Conservation (phyloP, 2,888 invertebrate species). For the Penaeus monodon region DNA sequence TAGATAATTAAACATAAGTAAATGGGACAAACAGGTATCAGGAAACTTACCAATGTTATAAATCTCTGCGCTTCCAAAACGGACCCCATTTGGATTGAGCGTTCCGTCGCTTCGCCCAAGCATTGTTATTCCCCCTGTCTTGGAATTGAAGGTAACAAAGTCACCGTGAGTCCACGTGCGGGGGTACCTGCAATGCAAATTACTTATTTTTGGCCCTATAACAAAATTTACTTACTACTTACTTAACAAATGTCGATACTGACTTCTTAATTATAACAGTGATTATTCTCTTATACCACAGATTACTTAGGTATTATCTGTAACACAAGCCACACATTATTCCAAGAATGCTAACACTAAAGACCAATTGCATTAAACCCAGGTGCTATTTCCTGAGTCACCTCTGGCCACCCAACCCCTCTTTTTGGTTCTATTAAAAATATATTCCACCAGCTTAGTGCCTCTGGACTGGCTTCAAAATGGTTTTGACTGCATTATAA, state of each 20-base stretch:
- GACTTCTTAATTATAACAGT: no score
- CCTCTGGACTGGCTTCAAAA: no score
- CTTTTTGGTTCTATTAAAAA: no score
- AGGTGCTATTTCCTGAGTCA: no score
- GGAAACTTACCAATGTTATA: slow-evolving; percentile 72
- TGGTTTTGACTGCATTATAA: no score
- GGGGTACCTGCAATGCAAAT: slow-evolving; percentile 66
- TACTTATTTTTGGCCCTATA: neutral
- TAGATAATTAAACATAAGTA: neutral
- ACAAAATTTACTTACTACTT: neutral
- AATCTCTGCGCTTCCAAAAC: slow-evolving; percentile 76
- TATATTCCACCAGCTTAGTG: neutral
- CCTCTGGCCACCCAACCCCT: no score
- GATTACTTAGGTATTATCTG: no score
- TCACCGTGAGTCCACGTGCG: slow-evolving; percentile 76
- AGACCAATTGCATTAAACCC: no score
- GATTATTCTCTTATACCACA: no score
- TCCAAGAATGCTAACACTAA: no score
- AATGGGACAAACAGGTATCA: neutral
- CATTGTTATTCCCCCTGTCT: slow-evolving; percentile 75
- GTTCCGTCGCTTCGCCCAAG: slow-evolving; percentile 75
- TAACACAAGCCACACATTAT: no score
- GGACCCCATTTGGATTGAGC: slow-evolving; percentile 74
- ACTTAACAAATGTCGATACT: neutral
- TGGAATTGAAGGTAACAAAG: slow-evolving; percentile 71